These are phyloP conservation scores for Caiman crocodilus DNA, from an alignment of 2,797 vertebrate species.

Conservation along the genomic window DNA sequence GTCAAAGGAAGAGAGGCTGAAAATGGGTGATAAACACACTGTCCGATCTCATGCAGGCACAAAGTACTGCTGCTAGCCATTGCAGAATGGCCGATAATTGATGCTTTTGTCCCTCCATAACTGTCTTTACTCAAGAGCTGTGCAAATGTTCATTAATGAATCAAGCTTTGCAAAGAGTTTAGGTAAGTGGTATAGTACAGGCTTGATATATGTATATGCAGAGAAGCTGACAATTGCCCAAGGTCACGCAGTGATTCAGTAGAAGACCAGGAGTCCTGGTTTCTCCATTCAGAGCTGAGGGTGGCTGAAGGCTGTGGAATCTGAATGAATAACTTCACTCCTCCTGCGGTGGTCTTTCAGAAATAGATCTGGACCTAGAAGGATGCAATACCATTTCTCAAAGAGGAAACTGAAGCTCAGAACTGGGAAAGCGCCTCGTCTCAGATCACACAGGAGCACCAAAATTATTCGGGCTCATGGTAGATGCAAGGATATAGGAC, in stretches of 20 bases:
- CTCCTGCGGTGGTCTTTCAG: no score
- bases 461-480: no score
- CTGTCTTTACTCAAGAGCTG: background rate
- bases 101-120: no score
- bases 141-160: background rate
- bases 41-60: background rate
- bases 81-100: background rate
- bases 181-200: no score
- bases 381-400: no score
- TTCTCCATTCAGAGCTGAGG: background rate
- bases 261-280: background rate
- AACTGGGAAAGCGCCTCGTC: no score
- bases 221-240: background rate
- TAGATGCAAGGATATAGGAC: no score
- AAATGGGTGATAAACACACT: background rate
- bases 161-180: background rate
- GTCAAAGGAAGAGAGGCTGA: background rate
- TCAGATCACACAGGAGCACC: no score
- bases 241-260: background rate
- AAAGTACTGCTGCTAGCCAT: background rate
- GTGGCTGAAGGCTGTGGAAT: background rate
- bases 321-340: no score
- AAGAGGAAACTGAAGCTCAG: no score
- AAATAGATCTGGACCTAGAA: no score
- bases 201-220: no score